Conservation (phyloP, 2,797 vertebrate species). For the Thripadectes ignobilis region DNA sequence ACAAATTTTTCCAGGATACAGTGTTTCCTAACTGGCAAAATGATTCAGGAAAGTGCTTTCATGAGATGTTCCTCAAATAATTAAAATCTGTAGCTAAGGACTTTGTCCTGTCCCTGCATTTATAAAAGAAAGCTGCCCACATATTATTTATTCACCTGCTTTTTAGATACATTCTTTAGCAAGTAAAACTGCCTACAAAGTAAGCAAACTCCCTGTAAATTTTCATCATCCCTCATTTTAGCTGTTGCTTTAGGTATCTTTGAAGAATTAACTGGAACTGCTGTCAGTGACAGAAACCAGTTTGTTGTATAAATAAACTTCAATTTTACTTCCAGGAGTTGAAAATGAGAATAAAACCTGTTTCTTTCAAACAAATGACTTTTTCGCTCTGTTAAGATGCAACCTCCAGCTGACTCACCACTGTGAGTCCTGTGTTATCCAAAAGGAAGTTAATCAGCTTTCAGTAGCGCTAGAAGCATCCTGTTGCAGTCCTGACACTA, state of each 20-base stretch:
- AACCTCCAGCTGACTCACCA: background rate
- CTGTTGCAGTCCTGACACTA: background rate
- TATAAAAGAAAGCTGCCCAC: background rate
- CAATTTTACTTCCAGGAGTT: background rate
- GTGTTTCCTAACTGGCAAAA: background rate
- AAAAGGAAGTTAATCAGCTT: background rate
- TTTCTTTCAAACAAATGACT: background rate
- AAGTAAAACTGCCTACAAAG: background rate
- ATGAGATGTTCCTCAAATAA: background rate
- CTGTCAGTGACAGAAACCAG: background rate
- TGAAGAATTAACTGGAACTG: slow-evolving; percentile 14
- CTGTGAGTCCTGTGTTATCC: background rate
- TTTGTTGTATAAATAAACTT: background rate
- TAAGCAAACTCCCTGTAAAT: background rate
- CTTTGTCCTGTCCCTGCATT: background rate
- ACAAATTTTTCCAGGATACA: background rate
- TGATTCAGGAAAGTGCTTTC: background rate
- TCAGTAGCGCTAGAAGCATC: background rate
- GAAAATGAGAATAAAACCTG: background rate
- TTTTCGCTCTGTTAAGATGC: background rate
- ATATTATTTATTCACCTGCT: background rate
- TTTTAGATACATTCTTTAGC: background rate
- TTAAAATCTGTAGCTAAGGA: background rate
- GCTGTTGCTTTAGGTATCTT: background rate
- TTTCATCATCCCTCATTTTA: background rate